Evolutionary conservation across 1,140 invertebrate genomes (phyloP).

Genomic region (Drosophila biarmipes): DNA sequence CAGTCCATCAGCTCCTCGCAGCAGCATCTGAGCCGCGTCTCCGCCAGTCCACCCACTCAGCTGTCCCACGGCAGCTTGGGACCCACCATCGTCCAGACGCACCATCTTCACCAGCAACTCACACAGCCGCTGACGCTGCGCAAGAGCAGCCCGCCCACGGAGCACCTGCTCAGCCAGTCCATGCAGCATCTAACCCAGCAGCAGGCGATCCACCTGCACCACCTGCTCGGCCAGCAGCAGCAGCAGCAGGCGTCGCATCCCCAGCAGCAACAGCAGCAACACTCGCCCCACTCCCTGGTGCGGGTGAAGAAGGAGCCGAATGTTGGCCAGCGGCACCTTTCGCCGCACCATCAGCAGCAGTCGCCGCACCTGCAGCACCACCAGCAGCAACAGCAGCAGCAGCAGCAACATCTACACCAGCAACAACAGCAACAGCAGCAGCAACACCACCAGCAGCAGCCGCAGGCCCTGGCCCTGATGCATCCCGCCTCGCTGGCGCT

Average conservation of each 20-base stretch:
- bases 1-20: constrained; percentile 68
- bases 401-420: constrained; percentile 37
- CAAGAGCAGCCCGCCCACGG: constrained; percentile 77
- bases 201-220: constrained; percentile 73
- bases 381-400: constrained; percentile 53
- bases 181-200: constrained; percentile 81
- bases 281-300: constrained; percentile 85
- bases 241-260: constrained; percentile 71
- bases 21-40: constrained; percentile 58
- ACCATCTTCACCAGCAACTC: constrained; percentile 80
- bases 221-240: constrained; percentile 84
- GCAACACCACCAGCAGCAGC: constrained; percentile 81
- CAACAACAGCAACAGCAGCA: constrained; percentile 53
- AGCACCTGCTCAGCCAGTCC: constrained; percentile 82
- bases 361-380: constrained; percentile 73
- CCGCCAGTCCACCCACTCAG: constrained; percentile 49
- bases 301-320: constrained; percentile 85
- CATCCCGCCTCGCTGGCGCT: constrained; percentile 77
- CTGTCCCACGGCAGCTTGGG: constrained; percentile 47
- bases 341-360: constrained; percentile 73
- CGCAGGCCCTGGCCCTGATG: constrained; percentile 81
- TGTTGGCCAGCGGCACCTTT: constrained; percentile 69
- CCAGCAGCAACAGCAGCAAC: constrained; percentile 80
- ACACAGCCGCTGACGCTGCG: constrained; percentile 77
- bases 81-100: constrained; percentile 73